A percentile compares a stretch with the other conserved stretches of the same genome.
phyloP scores from a whole-genome alignment of 2,113 vertebrate genomes.

The Noctilio leporinus region DNA sequence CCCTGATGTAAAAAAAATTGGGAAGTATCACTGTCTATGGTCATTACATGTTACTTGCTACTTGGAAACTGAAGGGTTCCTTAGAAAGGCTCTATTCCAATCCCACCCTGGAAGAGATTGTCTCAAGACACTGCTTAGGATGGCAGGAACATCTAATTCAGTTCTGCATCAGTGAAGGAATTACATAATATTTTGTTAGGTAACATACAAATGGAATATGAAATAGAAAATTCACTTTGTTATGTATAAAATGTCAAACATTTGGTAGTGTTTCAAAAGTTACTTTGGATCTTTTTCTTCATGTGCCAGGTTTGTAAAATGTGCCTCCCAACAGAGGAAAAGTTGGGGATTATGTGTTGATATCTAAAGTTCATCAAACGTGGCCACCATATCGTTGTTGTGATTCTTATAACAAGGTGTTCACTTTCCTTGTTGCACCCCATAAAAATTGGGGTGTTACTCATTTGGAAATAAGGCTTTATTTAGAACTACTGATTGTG shows the following conservation, averaged over 20 bases:
- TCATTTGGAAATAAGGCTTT: background rate
- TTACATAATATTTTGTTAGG: background rate
- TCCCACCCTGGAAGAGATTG: background rate
- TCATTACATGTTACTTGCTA: background rate
- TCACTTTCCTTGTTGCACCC: background rate
- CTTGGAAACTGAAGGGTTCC: background rate
- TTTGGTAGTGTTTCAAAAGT: conserved; percentile 38
- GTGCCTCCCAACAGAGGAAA: background rate
- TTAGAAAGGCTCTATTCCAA: background rate
- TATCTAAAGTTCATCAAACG: background rate
- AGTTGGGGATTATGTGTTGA: background rate
- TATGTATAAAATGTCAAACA: conserved; percentile 20
- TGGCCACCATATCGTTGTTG: background rate
- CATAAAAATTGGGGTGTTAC: background rate
- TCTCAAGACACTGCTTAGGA: background rate
- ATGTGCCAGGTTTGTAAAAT: background rate
- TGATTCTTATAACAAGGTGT: background rate
- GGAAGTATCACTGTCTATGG: background rate
- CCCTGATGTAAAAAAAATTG: background rate
- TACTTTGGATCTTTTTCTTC: background rate
- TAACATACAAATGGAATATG: background rate
- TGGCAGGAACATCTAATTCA: background rate
- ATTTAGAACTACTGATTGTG: conserved; percentile 1
- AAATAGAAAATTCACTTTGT: background rate
- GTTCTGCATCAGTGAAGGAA: background rate